Evolutionary conservation across 2,888 invertebrate species (phyloP).

Genomic region (Amphipyra berbera): DNA sequence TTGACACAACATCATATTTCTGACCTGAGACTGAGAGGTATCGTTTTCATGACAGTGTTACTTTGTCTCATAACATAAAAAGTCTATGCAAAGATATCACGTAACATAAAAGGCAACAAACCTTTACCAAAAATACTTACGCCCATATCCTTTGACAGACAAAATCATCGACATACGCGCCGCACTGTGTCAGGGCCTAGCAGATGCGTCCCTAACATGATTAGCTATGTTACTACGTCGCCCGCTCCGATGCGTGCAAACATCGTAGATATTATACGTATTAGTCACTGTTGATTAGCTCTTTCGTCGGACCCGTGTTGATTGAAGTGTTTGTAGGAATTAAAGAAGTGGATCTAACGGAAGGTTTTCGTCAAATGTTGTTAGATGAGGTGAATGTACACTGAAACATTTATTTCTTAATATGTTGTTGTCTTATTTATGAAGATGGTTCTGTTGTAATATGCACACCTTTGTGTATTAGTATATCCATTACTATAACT

Average conservation of each 20-base stretch:
- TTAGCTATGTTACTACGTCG: conserved; percentile 68
- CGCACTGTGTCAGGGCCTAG: conserved; percentile 45
- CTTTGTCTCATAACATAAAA: conserved; percentile 5
- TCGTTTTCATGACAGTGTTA: too few relatives aligned
- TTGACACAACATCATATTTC: too few relatives aligned
- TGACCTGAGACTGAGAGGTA: too few relatives aligned
- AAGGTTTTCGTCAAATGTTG: neutral
- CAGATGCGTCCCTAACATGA: conserved; percentile 68
- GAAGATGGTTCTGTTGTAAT: too few relatives aligned
- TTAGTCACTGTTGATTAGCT: conserved; percentile 69
- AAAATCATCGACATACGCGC: conserved; percentile 44
- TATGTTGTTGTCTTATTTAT: too few relatives aligned
- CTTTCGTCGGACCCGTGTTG: conserved; percentile 18
- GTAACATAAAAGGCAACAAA: conserved; percentile 12
- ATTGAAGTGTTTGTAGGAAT: conserved; percentile 19
- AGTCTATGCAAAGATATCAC: conserved; percentile 17
- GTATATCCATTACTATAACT: too few relatives aligned
- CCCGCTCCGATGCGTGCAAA: conserved; percentile 56
- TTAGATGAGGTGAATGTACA: too few relatives aligned
- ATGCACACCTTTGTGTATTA: too few relatives aligned
- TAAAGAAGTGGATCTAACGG: neutral
- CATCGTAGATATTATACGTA: conserved; percentile 67
- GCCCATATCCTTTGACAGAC: neutral
- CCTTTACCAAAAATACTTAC: conserved; percentile 7
- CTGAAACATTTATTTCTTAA: too few relatives aligned